Conservation (phyloP, 2,888 invertebrate genomes). For the Trilocha varians region DNA sequence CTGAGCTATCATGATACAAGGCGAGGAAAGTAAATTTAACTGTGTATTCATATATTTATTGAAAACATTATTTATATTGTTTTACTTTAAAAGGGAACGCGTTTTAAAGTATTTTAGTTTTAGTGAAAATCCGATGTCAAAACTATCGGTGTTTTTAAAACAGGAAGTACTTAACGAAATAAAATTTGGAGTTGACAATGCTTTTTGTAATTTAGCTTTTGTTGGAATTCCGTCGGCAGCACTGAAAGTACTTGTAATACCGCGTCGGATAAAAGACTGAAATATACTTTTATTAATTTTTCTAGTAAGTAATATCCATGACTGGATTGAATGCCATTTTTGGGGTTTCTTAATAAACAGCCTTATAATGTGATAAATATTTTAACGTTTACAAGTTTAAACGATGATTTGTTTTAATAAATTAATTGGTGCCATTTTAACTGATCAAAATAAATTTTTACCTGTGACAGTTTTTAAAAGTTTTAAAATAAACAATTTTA, state of each 20-base stretch:
- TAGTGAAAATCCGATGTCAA: slow-evolving; percentile 43
- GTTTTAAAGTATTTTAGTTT: slow-evolving; percentile 36
- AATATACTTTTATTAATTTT: slow-evolving; percentile 41
- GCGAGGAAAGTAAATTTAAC: slow-evolving; percentile 35
- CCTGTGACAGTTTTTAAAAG: slow-evolving; percentile 41
- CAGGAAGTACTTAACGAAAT: slow-evolving; percentile 22
- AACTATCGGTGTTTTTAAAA: slow-evolving; percentile 37
- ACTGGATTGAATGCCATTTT: slow-evolving; percentile 49
- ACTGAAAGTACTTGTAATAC: slow-evolving; percentile 24
- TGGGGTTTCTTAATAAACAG: slow-evolving; percentile 27
- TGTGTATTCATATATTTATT: slow-evolving; percentile 53
- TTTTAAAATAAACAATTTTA: slow-evolving; percentile 15
- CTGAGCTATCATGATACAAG: slow-evolving; percentile 34
- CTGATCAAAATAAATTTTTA: slow-evolving; percentile 24
- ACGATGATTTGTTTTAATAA: slow-evolving; percentile 12
- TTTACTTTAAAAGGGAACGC: slow-evolving; percentile 35
- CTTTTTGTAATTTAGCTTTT: slow-evolving; percentile 13
- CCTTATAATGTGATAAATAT: slow-evolving; percentile 55
- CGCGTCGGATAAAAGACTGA: slow-evolving; percentile 65
- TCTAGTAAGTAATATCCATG: slow-evolving; percentile 50
- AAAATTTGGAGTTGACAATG: neutral
- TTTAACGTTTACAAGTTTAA: slow-evolving; percentile 35
- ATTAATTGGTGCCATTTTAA: slow-evolving; percentile 53
- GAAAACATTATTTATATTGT: slow-evolving; percentile 41
- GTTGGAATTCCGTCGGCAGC: slow-evolving; percentile 12